phyloP scores from a whole-genome alignment of 2,888 invertebrate genomes.

The Pyrrhosoma nymphula region DNA sequence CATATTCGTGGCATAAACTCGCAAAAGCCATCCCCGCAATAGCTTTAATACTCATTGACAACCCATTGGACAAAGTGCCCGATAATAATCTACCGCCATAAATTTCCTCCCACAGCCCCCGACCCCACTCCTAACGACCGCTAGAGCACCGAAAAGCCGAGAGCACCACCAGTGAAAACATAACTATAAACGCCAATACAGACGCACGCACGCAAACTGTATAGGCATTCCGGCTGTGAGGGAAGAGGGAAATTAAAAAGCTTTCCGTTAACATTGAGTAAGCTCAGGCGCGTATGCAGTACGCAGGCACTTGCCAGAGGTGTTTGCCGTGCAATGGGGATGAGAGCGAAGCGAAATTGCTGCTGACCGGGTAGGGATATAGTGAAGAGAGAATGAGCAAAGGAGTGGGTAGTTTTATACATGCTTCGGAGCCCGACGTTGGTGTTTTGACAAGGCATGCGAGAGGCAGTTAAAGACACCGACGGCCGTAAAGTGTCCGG shows the following conservation, averaged over 20 bases:
- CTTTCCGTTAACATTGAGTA: neutral
- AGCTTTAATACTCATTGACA: conserved; percentile 52
- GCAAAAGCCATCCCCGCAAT: neutral
- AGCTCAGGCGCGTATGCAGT: neutral
- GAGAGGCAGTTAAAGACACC: neutral
- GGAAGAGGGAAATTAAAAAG: neutral
- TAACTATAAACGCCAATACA: conserved; percentile 41
- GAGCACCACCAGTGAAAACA: conserved; percentile 2
- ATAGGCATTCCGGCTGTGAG: neutral
- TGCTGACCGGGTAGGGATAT: neutral
- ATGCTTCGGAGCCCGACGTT: neutral
- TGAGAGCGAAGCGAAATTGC: neutral
- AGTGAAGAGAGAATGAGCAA: neutral
- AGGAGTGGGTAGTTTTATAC: neutral
- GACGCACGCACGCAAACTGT: neutral
- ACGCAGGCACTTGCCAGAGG: neutral
- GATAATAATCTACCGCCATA: conserved; percentile 37
- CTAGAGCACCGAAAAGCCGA: conserved; percentile 11
- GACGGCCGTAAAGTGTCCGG: neutral
- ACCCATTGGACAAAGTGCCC: conserved; percentile 32
- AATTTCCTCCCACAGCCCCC: conserved; percentile 31
- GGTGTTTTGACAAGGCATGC: conserved; percentile 18
- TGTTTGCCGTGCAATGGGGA: neutral
- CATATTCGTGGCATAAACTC: conserved; percentile 16
- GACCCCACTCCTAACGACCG: neutral